phyloP scores from a whole-genome alignment of 2,888 invertebrate species.

The Nesidiocoris tenuis region DNA sequence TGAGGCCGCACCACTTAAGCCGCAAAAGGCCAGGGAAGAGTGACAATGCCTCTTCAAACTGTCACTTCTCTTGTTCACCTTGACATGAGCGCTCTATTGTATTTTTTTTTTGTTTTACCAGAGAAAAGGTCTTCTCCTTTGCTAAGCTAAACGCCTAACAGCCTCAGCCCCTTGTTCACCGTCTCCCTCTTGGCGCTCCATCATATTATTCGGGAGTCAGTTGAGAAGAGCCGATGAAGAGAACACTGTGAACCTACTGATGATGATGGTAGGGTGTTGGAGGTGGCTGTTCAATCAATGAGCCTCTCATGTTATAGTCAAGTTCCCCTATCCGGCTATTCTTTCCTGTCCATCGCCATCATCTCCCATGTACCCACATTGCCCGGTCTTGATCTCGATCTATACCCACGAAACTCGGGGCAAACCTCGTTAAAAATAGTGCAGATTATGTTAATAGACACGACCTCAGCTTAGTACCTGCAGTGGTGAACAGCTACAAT shows the following conservation, averaged over 20 bases:
- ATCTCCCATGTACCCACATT: background rate
- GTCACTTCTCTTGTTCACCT: slow-evolving; percentile 35
- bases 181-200: background rate
- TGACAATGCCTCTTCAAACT: slow-evolving; percentile 35
- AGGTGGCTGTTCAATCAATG: slow-evolving; percentile 32
- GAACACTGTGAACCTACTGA: background rate
- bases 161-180: background rate
- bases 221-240: too few species aligned
- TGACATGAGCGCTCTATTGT: slow-evolving; percentile 39
- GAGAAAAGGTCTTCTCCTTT: slow-evolving; percentile 24
- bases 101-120: slow-evolving; percentile 21
- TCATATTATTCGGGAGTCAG: background rate
- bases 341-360: background rate
- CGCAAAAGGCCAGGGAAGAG: slow-evolving; percentile 12
- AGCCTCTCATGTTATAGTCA: slow-evolving; percentile 35
- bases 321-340: slow-evolving; percentile 20
- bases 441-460: too few species aligned
- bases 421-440: too few species aligned
- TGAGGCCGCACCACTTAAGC: slow-evolving; percentile 37
- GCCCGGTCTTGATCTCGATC: too few species aligned
- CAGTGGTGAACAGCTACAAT: too few species aligned
- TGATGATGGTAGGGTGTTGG: background rate
- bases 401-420: too few species aligned
- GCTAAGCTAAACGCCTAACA: slow-evolving; percentile 39
- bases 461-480: too few species aligned